Conservation (phyloP, 2,797 vertebrate genomes). For the Falco biarmicus region DNA sequence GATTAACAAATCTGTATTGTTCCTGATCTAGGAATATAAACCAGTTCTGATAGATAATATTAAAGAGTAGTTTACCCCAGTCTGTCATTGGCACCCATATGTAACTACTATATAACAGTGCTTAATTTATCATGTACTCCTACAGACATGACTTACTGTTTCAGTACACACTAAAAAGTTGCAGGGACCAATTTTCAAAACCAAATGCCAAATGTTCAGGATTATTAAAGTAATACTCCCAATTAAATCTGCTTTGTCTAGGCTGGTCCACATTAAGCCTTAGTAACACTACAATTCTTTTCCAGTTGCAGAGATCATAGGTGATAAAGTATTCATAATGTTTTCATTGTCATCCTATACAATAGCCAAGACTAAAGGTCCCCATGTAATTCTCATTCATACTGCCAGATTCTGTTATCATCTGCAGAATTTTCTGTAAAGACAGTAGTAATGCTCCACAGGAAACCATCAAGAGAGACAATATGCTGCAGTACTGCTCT, state of each 20-base stretch:
- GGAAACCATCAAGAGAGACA: neutral
- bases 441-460: neutral
- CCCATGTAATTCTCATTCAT: neutral
- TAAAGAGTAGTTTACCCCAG: neutral
- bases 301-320: neutral
- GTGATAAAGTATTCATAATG: neutral
- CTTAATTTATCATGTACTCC: neutral
- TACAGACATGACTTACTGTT: neutral
- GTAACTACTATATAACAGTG: neutral
- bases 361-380: constrained; percentile 8
- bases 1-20: neutral
- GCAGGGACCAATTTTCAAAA: neutral
- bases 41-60: neutral
- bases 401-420: constrained; percentile 3
- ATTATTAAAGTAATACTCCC: neutral
- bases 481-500: neutral
- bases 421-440: neutral
- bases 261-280: neutral
- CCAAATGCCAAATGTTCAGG: neutral
- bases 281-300: neutral
- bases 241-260: constrained; percentile 14
- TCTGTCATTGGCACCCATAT: neutral
- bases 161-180: neutral
- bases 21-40: neutral
- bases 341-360: neutral